Evolutionary conservation across 2,888 invertebrate genomes (phyloP).

Genomic region (Pachydiplax longipennis): DNA sequence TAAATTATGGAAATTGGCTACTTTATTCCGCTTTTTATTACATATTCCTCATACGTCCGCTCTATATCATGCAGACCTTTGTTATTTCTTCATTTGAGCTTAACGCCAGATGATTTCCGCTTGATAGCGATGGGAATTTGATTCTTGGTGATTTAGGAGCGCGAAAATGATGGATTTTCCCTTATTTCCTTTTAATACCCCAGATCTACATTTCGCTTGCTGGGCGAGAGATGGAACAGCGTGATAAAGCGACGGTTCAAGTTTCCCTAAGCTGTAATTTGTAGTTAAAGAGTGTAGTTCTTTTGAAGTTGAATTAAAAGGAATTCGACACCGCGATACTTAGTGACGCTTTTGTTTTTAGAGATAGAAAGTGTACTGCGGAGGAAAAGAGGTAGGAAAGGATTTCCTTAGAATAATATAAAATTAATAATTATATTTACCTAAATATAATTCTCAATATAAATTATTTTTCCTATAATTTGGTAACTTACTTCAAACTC

Average conservation of each 20-base stretch:
- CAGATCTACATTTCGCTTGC: background rate
- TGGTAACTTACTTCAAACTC: too few relatives aligned
- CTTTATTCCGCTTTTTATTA: background rate
- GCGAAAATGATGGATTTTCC: background rate
- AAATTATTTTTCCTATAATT: too few relatives aligned
- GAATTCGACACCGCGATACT: too few relatives aligned
- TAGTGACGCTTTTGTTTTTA: too few relatives aligned
- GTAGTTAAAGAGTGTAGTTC: background rate
- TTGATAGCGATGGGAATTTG: background rate
- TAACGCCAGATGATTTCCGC: background rate
- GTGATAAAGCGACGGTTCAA: background rate
- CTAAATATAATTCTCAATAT: too few relatives aligned
- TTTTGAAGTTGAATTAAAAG: too few relatives aligned
- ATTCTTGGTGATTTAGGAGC: background rate
- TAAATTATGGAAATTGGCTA: background rate
- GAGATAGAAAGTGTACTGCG: too few relatives aligned
- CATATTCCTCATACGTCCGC: background rate
- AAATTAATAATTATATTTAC: too few relatives aligned
- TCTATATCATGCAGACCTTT: background rate
- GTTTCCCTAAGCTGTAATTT: background rate
- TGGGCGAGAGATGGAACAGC: background rate
- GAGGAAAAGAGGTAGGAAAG: too few relatives aligned
- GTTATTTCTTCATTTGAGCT: background rate
- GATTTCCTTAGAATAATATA: too few relatives aligned
- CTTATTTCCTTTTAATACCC: background rate